phyloP scores from a whole-genome alignment of 2,113 vertebrate genomes.

The Pelodiscus sinensis region DNA sequence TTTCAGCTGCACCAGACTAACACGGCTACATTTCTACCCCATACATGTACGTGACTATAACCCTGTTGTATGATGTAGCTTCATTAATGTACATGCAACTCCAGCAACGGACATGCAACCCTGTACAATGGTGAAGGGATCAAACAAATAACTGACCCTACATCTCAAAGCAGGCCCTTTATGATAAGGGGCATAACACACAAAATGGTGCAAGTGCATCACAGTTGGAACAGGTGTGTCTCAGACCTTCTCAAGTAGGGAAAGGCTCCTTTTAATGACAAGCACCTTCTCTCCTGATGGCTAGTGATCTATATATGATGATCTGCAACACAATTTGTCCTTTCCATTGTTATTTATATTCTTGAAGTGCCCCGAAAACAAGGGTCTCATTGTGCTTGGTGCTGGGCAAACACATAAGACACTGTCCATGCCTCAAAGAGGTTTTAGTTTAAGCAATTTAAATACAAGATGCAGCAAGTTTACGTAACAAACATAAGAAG shows the following conservation, averaged over 20 bases:
- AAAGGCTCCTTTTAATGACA: neutral
- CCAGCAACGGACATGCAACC: neutral
- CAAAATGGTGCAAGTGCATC: accelerated
- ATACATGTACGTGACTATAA: neutral
- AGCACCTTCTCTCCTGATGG: neutral
- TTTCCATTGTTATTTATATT: neutral
- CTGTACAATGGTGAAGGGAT: neutral
- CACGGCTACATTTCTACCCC: no score
- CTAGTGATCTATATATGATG: neutral
- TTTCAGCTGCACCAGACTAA: no score
- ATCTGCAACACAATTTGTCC: neutral
- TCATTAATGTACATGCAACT: accelerated
- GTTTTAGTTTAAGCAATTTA: neutral
- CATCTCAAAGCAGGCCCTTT: neutral
- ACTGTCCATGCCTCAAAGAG: neutral
- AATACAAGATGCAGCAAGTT: neutral
- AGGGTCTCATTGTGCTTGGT: accelerated
- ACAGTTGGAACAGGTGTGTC: neutral
- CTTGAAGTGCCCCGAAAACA: neutral
- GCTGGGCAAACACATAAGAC: neutral
- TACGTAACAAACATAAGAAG: neutral
- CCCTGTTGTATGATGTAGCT: neutral
- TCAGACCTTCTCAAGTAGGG: neutral
- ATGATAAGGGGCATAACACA: neutral
- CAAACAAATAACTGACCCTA: neutral